phyloP scores from a whole-genome alignment of 2,113 vertebrate genomes.

The Macrotis lagotis region DNA sequence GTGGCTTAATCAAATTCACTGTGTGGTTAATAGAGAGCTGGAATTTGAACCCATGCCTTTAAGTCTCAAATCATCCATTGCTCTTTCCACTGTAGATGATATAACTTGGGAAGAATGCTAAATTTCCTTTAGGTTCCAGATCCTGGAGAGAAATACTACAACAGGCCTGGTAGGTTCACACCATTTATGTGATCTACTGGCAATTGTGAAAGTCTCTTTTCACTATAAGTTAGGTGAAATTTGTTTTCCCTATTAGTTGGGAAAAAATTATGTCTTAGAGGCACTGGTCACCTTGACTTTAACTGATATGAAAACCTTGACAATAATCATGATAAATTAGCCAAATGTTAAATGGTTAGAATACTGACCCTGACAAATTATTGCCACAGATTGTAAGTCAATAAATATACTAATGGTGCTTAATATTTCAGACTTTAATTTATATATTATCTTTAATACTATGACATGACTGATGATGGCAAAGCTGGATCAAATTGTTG shows the following conservation, averaged over 20 bases:
- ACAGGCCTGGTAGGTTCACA: background rate
- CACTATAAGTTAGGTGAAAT: constrained; percentile 17
- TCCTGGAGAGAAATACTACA: background rate
- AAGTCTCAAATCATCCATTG: background rate
- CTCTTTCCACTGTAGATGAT: background rate
- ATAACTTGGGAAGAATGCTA: background rate
- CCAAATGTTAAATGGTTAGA: constrained; percentile 73
- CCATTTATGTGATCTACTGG: background rate
- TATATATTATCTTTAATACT: constrained; percentile 71
- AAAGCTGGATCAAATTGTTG: constrained; percentile 80
- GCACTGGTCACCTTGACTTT: constrained; percentile 58
- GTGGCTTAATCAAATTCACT: background rate
- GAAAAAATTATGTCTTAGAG: constrained; percentile 59
- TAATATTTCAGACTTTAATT: constrained; percentile 80
- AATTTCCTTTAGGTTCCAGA: background rate
- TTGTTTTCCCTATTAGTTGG: constrained; percentile 39
- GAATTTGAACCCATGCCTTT: background rate
- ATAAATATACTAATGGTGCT: constrained; percentile 76
- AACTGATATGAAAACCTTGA: constrained; percentile 74
- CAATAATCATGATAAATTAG: constrained; percentile 80
- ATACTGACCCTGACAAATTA: constrained; percentile 76
- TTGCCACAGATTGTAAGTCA: constrained; percentile 80
- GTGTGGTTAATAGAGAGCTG: background rate
- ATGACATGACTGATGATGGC: constrained; percentile 81
- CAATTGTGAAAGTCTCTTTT: background rate